A percentile compares a stretch with the other conserved stretches of the same genome.
These are phyloP conservation scores for Lordiphosa collinella DNA, from an alignment of 1,140 invertebrate genomes.

Conservation along the genomic window DNA sequence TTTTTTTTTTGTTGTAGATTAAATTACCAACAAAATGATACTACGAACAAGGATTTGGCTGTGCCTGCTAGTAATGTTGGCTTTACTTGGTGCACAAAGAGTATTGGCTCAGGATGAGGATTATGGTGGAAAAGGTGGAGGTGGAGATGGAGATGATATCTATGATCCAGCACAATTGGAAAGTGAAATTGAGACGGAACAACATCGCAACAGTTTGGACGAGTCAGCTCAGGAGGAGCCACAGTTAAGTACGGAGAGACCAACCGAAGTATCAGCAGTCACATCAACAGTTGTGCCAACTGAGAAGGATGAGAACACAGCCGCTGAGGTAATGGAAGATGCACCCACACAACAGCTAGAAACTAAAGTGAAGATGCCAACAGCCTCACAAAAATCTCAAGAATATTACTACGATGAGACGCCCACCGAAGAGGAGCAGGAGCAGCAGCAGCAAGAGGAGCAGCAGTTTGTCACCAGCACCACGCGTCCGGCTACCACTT, in stretches of 20 bases:
- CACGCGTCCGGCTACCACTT: conserved; percentile 33
- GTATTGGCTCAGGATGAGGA: conserved; percentile 38
- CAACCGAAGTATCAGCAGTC: neutral
- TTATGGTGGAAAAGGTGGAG: conserved; percentile 25
- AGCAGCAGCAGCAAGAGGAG: conserved; percentile 5
- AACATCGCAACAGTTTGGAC: conserved; percentile 49
- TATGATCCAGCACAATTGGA: conserved; percentile 56
- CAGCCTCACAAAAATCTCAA: conserved; percentile 11
- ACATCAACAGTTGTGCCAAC: neutral
- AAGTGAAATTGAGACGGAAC: conserved; percentile 32
- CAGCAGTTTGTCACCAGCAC: conserved; percentile 10
- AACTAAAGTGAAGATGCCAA: conserved; percentile 19
- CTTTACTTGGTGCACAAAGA: conserved; percentile 4
- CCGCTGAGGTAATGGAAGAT: conserved; percentile 43
- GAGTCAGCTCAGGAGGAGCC: conserved; percentile 15
- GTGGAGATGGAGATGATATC: conserved; percentile 38
- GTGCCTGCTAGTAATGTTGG: conserved; percentile 33
- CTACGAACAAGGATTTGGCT: conserved; percentile 47
- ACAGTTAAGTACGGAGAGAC: conserved; percentile 26
- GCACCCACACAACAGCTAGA: conserved; percentile 34
- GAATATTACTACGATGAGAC: conserved; percentile 53
- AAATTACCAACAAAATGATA: conserved; percentile 33
- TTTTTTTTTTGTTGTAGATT: conserved; percentile 25
- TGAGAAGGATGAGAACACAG: conserved; percentile 39
- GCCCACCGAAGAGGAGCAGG: conserved; percentile 27